Base-by-base conservation (phyloP, 2,888 invertebrate genomes). In the Drosophila kambysellisi region DNA sequence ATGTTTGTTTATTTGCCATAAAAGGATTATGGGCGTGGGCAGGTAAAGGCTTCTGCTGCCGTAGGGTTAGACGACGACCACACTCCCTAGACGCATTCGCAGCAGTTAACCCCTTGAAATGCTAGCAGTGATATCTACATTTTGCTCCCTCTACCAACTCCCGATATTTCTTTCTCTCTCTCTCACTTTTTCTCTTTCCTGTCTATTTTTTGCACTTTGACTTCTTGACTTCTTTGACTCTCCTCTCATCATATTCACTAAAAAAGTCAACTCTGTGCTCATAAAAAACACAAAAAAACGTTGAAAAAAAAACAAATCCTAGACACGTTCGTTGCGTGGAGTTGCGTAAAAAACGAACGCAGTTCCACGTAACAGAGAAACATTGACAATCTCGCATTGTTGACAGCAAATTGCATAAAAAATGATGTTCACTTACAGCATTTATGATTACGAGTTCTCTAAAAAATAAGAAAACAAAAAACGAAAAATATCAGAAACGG, bases 1-100 rank as follows among this genome's bases (percentile, higher is more conserved):
- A 65, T 82, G 89, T 85, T 85, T 91, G 91, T 90, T 91, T 91
- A 79, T 91, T 90, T 81, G 91, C 74, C 89, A 91, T 91, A 91
- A 91, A 92, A 91, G 91, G 91, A 90, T 91, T 91, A 91, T 87
- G 90, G 81, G 82, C 75, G 80, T 80, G 74, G 74, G 77, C 89
- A 91, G 91, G 90, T 87, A 87, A 81, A 76, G 85, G 81, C 70
- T 82, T 57, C 71, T 64, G 64, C 57, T 67, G 66, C 63, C 32
- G 66, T 79, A 66, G 82, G 81, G 66, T 75, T 82, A 72, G 35
- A 58, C 51, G 20, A 48, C 58, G 20, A 54, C 57, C 77, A 65
- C 84, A 78, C 82, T 81, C 80, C 79, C 68, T 58, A 61, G 62
- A 32, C 20, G 12, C 39, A 25, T 15, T 15, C 25, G 46, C 4